phyloP scores from a whole-genome alignment of 1,140 invertebrate species.

The Notospermus geniculatus region DNA sequence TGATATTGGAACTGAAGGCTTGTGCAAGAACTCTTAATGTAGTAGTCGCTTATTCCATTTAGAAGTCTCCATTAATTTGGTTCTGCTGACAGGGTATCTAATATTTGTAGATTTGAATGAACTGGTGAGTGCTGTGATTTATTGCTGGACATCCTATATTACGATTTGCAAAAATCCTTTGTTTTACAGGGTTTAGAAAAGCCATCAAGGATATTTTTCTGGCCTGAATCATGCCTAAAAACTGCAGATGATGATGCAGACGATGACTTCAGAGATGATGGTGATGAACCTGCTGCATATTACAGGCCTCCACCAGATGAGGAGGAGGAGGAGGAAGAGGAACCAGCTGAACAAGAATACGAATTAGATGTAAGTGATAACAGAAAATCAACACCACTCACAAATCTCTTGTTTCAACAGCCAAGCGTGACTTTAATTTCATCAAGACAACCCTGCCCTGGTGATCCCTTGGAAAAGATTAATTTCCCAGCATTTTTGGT shows the following conservation, averaged over 20 bases:
- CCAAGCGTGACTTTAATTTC: conserved; percentile 10
- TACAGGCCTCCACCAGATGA: conserved; percentile 25
- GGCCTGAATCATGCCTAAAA: conserved; percentile 59
- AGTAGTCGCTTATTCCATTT: not conserved
- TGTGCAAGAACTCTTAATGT: not conserved
- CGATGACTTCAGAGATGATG: no score
- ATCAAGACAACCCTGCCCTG: not conserved
- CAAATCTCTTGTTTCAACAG: conserved; percentile 9
- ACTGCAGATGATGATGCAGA: conserved; percentile 5
- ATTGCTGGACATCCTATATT: no score
- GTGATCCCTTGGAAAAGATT: no score
- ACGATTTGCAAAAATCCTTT: conserved; percentile 11
- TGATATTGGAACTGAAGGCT: conserved; percentile 6
- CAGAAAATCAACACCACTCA: conserved; percentile 15
- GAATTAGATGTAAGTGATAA: conserved; percentile 17
- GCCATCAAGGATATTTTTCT: conserved; percentile 68
- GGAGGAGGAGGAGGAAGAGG: conserved; percentile 45
- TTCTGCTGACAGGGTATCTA: not conserved
- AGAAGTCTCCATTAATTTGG: not conserved
- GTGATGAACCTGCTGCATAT: no score
- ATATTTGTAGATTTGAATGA: no score
- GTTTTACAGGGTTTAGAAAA: conserved; percentile 46
- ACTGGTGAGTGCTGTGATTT: no score
- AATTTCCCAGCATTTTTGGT: no score
- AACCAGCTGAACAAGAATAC: conserved; percentile 21